Evolutionary conservation across 2,888 invertebrate genomes (phyloP), one percentile per base, ranked within the genome.

Genomic region (Lycocerus yunnanus): DNA sequence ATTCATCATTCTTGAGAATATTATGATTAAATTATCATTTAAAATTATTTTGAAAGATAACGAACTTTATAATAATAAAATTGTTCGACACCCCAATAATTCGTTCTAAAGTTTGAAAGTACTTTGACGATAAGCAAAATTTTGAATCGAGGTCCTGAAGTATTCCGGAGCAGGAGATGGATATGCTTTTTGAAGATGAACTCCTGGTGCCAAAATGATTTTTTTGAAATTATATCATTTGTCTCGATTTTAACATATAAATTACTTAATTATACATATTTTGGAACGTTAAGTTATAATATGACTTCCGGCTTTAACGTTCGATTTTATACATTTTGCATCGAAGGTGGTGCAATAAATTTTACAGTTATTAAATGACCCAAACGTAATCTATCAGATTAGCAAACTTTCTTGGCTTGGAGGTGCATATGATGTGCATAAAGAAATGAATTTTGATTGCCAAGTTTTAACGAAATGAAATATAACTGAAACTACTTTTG

Each of bases 401-500:
- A 63, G 61, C 20, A 18, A 60, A 16, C n/a, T 63, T 63, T n/a
- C 18, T 63, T 15, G 15, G 16, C 61, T 20, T 18, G 13, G 15
- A 63, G 61, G 61, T 18, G 61, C 20, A 18, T 61, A 18, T 61
- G 15, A 61, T 18, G 61, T 61, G 61, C 15, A 63, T 20, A 20
- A 63, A 63, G 61, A 63, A 63, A 63, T 63, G 61, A 63, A 66
- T 24, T 66, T 24, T 67, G 27, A 69, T 67, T 71, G 66, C 66
- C 65, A 67, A 69, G 65, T 69, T 65, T 66, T 61, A 70, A 65
- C 68, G 68, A 76, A 78, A 78, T 74, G 73, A 79, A 77, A 76
- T 77, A 74, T 66, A 76, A 75, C 69, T 66, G 71, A 74, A 80
- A 80, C 81, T 80, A 80, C 81, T 78, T 81, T 81, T 80, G 80